phyloP scores from a whole-genome alignment of 2,113 vertebrate genomes.

The Cyrtonyx montezumae region DNA sequence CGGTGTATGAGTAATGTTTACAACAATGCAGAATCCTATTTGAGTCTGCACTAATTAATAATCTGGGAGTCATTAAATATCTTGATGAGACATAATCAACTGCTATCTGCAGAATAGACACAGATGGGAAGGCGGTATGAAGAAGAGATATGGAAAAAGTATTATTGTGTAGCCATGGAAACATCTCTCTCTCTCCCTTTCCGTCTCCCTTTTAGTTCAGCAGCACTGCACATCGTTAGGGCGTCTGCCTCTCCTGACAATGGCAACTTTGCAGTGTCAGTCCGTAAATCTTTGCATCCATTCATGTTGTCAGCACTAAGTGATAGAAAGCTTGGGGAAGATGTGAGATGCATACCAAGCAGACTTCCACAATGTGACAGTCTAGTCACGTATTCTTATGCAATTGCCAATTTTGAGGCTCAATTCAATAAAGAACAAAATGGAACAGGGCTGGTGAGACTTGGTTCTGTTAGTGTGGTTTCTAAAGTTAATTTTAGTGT shows the following conservation, averaged over 20 bases:
- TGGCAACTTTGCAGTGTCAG: conserved; percentile 51
- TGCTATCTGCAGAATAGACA: conserved; percentile 32
- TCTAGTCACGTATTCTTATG: conserved; percentile 32
- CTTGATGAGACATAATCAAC: conserved; percentile 52
- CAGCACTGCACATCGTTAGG: conserved; percentile 30
- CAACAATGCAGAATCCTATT: neutral
- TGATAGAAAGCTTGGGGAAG: conserved; percentile 29
- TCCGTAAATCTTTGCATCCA: conserved; percentile 56
- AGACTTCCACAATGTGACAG: neutral
- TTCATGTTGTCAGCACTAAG: conserved; percentile 47
- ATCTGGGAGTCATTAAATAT: conserved; percentile 49
- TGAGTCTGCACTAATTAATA: conserved; percentile 44
- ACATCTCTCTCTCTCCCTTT: conserved; percentile 9
- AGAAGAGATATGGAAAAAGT: conserved; percentile 26
- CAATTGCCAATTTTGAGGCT: conserved; percentile 47
- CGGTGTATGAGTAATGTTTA: neutral
- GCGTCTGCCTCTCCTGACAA: conserved; percentile 45
- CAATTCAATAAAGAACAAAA: conserved; percentile 60
- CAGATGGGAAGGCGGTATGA: conserved; percentile 33
- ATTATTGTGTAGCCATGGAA: conserved; percentile 60
- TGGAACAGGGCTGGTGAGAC: conserved; percentile 13
- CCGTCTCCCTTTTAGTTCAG: neutral
- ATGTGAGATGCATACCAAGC: conserved; percentile 28
- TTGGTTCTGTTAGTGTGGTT: neutral
- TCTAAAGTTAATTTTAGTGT: conserved; percentile 41